These are phyloP conservation scores for Saccopteryx leptura DNA, from an alignment of 2,113 vertebrate genomes.

Conservation along the genomic window DNA sequence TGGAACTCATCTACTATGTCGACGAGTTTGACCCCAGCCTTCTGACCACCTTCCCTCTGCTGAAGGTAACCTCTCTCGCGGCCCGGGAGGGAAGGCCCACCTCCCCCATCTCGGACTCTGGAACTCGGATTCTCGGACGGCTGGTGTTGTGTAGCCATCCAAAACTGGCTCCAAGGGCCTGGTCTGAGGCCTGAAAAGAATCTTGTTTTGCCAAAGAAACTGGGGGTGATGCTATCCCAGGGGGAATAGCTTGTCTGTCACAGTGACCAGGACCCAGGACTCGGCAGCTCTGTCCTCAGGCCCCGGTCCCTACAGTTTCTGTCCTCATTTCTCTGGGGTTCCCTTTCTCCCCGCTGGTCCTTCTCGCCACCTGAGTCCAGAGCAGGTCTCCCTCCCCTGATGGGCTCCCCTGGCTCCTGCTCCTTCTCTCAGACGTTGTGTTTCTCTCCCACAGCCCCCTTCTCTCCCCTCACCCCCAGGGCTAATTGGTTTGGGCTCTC, in stretches of 20 bases:
- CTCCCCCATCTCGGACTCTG: neutral
- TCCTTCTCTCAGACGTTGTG: neutral
- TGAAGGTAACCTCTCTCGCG: slow-evolving; percentile 89
- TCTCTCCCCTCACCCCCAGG: neutral
- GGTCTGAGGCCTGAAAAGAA: neutral
- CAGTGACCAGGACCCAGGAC: neutral
- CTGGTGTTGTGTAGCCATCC: neutral
- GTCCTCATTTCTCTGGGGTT: neutral
- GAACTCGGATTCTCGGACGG: neutral
- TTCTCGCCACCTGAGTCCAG: no score
- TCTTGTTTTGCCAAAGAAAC: neutral
- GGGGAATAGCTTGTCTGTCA: neutral
- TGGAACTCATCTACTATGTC: slow-evolving; percentile 91
- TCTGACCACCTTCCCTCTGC: slow-evolving; percentile 88
- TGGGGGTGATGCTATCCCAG: no score
- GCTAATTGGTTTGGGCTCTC: neutral
- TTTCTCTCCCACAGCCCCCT: neutral
- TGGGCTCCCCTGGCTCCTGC: neutral
- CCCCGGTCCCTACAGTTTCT: neutral
- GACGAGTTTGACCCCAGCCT: slow-evolving; percentile 88
- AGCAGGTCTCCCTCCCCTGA: neutral
- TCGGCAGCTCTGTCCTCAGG: accelerated
- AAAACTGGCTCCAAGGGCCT: neutral
- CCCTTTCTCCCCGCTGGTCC: no score
- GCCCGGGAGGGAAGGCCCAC: neutral